Evolutionary conservation across 2,888 invertebrate species (phyloP).

Genomic region (Leptinotarsa tumamoca): DNA sequence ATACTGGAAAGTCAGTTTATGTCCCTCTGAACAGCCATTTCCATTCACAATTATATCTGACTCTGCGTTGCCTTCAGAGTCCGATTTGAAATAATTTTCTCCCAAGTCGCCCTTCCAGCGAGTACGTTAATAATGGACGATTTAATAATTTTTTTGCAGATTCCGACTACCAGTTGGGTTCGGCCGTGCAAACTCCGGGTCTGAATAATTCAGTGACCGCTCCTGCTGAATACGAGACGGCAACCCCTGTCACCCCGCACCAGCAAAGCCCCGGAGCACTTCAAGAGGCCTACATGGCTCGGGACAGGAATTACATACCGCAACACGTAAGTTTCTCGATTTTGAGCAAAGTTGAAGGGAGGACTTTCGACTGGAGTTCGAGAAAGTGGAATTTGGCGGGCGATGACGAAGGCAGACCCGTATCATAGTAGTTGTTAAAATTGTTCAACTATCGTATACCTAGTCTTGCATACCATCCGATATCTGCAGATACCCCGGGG

Average conservation of each 20-base stretch:
- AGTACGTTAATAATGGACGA: constrained; percentile 35
- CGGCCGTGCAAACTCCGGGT: constrained; percentile 77
- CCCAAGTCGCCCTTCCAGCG: constrained; percentile 24
- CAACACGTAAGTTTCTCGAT: constrained; percentile 62
- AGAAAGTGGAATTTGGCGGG: neutral
- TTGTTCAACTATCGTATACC: neutral
- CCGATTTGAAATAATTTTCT: constrained; percentile 6
- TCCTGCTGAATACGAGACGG: constrained; percentile 58
- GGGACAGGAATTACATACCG: constrained; percentile 62
- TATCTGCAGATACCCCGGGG: neutral
- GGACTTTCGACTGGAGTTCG: neutral
- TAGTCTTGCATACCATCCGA: neutral
- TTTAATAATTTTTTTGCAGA: constrained; percentile 65
- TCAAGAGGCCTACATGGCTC: constrained; percentile 64
- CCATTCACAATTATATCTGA: neutral
- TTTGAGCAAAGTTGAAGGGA: neutral
- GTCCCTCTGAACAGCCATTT: neutral
- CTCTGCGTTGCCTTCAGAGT: neutral
- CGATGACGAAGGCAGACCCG: neutral
- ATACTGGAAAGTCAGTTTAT: neutral
- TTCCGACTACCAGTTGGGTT: constrained; percentile 80
- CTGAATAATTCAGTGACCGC: constrained; percentile 64
- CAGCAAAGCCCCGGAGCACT: constrained; percentile 57
- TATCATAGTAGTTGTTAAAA: neutral
- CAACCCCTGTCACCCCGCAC: constrained; percentile 43